phyloP scores from a whole-genome alignment of 1,140 invertebrate species.

The Lepidostoma basale region DNA sequence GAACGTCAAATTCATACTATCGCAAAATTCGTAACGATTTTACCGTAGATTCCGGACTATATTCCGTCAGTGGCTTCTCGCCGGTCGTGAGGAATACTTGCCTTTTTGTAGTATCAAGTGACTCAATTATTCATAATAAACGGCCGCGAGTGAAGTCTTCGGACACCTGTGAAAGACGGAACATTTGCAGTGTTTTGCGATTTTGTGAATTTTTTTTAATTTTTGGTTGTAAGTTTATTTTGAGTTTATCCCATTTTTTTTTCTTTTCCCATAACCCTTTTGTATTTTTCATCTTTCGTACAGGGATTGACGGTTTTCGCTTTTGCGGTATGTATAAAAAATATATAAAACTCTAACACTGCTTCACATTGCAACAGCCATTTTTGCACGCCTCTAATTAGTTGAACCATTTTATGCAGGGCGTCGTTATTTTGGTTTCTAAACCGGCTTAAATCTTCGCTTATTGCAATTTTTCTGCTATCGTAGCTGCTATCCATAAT shows the following conservation, averaged over 20 bases:
- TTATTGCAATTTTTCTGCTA: too few species aligned
- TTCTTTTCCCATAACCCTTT: not conserved
- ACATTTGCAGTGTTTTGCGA: constrained; percentile 21
- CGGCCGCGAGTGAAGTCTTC: constrained; percentile 14
- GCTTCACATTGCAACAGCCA: constrained; percentile 9
- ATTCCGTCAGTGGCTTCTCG: constrained; percentile 33
- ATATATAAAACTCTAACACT: constrained; percentile 5
- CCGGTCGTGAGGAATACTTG: constrained; percentile 3
- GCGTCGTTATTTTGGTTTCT: not conserved
- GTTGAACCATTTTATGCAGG: not conserved
- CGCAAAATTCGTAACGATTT: constrained; percentile 30
- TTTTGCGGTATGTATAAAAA: constrained; percentile 38
- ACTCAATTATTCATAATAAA: constrained; percentile 25
- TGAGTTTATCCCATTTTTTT: not conserved
- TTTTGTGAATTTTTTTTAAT: constrained; percentile 30
- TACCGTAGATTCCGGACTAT: constrained; percentile 26
- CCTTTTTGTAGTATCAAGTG: not conserved
- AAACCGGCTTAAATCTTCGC: too few species aligned
- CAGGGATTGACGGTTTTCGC: constrained; percentile 45
- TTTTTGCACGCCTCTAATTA: constrained; percentile 22
- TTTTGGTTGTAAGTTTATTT: constrained; percentile 3
- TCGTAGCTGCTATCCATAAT: too few species aligned
- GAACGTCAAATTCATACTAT: constrained; percentile 29
- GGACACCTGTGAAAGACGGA: constrained; percentile 17
- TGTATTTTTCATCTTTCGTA: not conserved